Conservation (phyloP, 1,140 invertebrate species). For the Cyclargus thomasi region DNA sequence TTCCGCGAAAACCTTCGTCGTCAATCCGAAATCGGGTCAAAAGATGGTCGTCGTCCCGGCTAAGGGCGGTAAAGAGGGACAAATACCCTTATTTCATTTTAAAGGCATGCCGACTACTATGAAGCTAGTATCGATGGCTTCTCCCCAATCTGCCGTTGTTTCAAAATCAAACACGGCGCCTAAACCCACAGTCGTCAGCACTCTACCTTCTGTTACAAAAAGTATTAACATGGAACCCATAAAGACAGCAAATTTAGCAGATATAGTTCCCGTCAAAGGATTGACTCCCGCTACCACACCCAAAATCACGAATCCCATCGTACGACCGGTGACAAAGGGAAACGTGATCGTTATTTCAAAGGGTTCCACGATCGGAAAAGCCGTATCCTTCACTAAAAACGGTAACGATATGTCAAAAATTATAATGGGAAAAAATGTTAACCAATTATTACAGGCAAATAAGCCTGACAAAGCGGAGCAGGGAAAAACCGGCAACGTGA, state of each 20-base stretch:
- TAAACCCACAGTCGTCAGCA: constrained; percentile 44
- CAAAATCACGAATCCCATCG: constrained; percentile 62
- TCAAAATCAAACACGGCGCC: constrained; percentile 48
- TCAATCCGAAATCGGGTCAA: constrained; percentile 71
- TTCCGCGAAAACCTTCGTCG: constrained; percentile 67
- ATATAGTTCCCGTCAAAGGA: constrained; percentile 64
- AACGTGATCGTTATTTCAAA: constrained; percentile 71
- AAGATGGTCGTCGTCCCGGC: constrained; percentile 72
- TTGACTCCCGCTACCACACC: constrained; percentile 47
- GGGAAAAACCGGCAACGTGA: constrained; percentile 60
- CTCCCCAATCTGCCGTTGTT: constrained; percentile 49
- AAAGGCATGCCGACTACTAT: constrained; percentile 65
- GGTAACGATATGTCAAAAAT: constrained; percentile 69
- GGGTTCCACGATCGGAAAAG: constrained; percentile 61
- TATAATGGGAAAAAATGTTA: constrained; percentile 72
- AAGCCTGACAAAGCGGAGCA: constrained; percentile 56
- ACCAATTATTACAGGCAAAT: constrained; percentile 60
- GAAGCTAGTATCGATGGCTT: constrained; percentile 68
- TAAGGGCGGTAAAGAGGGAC: constrained; percentile 53
- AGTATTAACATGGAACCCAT: constrained; percentile 60
- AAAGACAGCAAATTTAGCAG: constrained; percentile 65
- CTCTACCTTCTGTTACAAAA: constrained; percentile 48
- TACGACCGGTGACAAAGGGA: constrained; percentile 61
- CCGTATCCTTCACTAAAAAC: constrained; percentile 66
- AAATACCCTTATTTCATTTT: constrained; percentile 63